Conservation (phyloP, 2,888 invertebrate genomes). For the Anodontia alba region DNA sequence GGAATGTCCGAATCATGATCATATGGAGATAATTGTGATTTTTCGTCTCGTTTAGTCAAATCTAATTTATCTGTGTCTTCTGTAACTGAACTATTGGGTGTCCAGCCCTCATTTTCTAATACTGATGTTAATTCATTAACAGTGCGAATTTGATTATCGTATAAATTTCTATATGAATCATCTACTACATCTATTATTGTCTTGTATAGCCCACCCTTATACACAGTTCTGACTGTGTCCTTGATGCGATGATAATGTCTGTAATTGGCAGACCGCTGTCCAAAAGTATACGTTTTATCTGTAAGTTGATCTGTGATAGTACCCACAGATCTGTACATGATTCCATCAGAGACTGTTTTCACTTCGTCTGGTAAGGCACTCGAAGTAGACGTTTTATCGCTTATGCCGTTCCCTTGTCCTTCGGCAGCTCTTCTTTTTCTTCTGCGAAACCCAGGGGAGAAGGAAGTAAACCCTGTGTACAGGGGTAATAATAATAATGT, state of each 20-base stretch:
- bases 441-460: slow-evolving; percentile 56
- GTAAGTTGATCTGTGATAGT: neutral
- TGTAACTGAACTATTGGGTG: neutral
- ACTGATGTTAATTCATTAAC: slow-evolving; percentile 8
- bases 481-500: slow-evolving; percentile 74
- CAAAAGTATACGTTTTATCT: neutral
- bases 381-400: neutral
- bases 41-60: neutral
- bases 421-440: neutral
- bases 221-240: neutral
- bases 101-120: neutral
- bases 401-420: neutral
- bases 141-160: neutral
- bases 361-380: neutral
- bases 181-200: neutral
- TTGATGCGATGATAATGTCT: slow-evolving; percentile 1
- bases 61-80: neutral
- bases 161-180: slow-evolving; percentile 8
- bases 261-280: neutral
- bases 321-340: neutral
- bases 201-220: neutral
- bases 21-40: neutral
- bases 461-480: slow-evolving; percentile 77
- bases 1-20: neutral
- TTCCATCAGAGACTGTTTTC: neutral